Percentiles rank a stretch among this genome's conserved stretches.
Evolutionary conservation across 1,140 invertebrate genomes (phyloP).

Genomic region (Ctenoplectra terminalis): DNA sequence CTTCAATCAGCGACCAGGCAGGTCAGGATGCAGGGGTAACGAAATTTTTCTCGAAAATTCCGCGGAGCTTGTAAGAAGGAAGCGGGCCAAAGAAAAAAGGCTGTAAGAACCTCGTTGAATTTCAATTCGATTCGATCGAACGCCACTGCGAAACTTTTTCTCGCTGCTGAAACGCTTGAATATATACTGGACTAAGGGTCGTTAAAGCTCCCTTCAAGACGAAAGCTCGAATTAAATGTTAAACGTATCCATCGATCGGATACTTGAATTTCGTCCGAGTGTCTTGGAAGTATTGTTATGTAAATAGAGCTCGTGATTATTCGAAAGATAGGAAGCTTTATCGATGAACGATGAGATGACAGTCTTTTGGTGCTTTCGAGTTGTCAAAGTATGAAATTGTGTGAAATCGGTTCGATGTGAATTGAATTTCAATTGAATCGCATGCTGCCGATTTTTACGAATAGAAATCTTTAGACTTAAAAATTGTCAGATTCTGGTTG

Average conservation of each 20-base stretch:
- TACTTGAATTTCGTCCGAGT: no score
- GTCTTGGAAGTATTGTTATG: background rate
- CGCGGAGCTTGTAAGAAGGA: background rate
- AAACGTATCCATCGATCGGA: background rate
- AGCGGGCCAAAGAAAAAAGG: background rate
- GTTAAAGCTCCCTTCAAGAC: background rate
- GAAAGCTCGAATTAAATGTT: conserved; percentile 7
- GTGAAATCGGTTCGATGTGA: no score
- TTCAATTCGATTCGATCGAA: conserved; percentile 24
- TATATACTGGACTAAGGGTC: background rate
- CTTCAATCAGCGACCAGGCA: conserved; percentile 1
- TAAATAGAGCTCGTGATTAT: no score
- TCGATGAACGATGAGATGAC: no score
- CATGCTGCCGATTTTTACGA: no score
- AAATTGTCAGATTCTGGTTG: no score
- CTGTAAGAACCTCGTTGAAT: conserved; percentile 23
- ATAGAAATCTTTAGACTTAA: no score
- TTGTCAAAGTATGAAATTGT: no score
- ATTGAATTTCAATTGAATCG: no score
- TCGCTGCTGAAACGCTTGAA: background rate
- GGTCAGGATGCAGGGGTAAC: background rate
- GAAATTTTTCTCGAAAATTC: background rate
- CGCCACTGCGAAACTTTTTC: background rate
- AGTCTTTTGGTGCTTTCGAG: no score
- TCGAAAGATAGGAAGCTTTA: no score